Evolutionary conservation across 2,797 vertebrate genomes (phyloP), one percentile per base, ranked within the genome.

Genomic region (Dicrostonyx torquatus): DNA sequence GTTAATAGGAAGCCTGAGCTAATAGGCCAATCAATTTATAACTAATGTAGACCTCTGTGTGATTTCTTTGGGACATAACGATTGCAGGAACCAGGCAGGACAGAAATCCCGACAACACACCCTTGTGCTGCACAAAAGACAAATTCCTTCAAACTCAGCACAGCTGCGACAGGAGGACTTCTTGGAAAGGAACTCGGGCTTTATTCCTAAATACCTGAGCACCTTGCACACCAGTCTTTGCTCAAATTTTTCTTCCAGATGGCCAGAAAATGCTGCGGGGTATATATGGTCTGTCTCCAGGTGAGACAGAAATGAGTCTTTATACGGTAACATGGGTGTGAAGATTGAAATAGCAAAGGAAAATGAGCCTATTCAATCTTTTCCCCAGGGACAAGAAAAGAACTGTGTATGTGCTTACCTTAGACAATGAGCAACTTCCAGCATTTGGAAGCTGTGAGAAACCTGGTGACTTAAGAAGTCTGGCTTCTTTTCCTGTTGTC

Each of bases 251-350:
- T 24, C 43, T 89, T 55, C 62, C 22, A 82, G 43, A 58, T 93
- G 82, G 24, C 17, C 45, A 90, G 48, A 90, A 60, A n/a, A 43
- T 26, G 43, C 7, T 9, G 0, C 78, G 62, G 40, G 45, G 31
- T 11, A 84, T 70, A 96, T 4, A 78, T 12, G 22, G 70, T 92
- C 0, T 89, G 45, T 66, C 37, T 82, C 90, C 50, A 68, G 45
- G n/a, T 88, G 64, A 94, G 70, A 94, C 53, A 90, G 58, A 93
- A 92, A 93, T 90, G 45, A 93, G 18, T 92, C 62, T 20, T 55
- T 31, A 83, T 34, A 95, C 14, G 17, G 17, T 14, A 94, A 72
- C 45, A 83, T 66, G 55, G 72, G 90, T 86, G 66, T 53, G 85
- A 91, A 91, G 80, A 93, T 8, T 76, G 77, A 94, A 90, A 89